Evolutionary conservation across 2,888 invertebrate genomes (phyloP).

Genomic region (Patella depressa): DNA sequence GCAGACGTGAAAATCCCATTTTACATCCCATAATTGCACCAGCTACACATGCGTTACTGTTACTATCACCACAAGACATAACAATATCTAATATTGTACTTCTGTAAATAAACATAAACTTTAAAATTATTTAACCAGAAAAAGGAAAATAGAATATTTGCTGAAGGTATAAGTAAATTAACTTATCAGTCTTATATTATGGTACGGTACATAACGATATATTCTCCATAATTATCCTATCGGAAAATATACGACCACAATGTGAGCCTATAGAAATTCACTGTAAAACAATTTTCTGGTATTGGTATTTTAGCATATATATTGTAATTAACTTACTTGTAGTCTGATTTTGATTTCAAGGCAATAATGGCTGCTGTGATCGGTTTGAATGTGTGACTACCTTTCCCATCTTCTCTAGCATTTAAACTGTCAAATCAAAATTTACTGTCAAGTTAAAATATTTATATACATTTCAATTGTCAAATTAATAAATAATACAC

Average conservation of each 20-base stretch:
- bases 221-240: too few species aligned
- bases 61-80: slow-evolving; percentile 68
- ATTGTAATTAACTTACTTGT: slow-evolving; percentile 51
- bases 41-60: slow-evolving; percentile 66
- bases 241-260: too few species aligned
- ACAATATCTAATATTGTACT: slow-evolving; percentile 57
- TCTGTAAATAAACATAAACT: slow-evolving; percentile 41
- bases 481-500: too few species aligned
- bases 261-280: not conserved
- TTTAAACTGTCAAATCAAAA: slow-evolving; percentile 51
- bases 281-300: not conserved
- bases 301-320: not conserved
- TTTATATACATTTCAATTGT: too few species aligned
- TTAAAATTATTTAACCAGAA: too few species aligned
- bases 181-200: too few species aligned
- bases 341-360: slow-evolving; percentile 52
- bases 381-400: slow-evolving; percentile 62
- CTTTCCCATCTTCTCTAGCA: slow-evolving; percentile 56
- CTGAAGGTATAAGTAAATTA: too few species aligned
- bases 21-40: slow-evolving; percentile 68
- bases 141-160: too few species aligned
- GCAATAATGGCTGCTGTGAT: slow-evolving; percentile 60
- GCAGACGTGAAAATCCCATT: slow-evolving; percentile 64
- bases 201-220: too few species aligned
- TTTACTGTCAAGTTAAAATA: not conserved